Evolutionary conservation across 2,113 vertebrate species (phyloP), one percentile per base, ranked within the genome.

Genomic region (Oxyruncus cristatus): DNA sequence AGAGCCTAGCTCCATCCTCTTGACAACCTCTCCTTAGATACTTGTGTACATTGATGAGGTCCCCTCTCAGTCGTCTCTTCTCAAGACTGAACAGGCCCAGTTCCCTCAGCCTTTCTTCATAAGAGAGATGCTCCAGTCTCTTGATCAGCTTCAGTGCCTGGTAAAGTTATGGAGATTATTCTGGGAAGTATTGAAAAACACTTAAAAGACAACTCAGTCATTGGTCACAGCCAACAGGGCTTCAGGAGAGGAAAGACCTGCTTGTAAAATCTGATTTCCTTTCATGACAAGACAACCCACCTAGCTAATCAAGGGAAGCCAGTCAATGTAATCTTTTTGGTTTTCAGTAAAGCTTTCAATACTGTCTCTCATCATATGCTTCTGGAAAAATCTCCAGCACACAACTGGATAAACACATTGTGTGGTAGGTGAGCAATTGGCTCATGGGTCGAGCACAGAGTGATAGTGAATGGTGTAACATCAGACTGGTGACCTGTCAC

Each of bases 71-170:
- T 49, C 9, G 3, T 23, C 22, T 66, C 59, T 37, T 50, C 44
- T 66, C 0, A 0, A 81, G 68, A 19, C 22, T 33, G 33, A 74
- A 44, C 12, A 39, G 22, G 12, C 37, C 14, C 27, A 81, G 22
- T 10, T 67, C 22, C 33, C 20, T 49, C 44, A 59, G 33, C 14
- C 26, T 50, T 58, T 81, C 28, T 28, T 21, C 28, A 24, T 12
- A 46, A 50, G 42, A 74, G 12, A 58, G 27, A 14, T 11, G 35
- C 23, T 67, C 12, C 17, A 26, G 13, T n/a, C 4, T 27, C 32
- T 22, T 15, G 12, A 52, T 39, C 10, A 35, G 33, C 56, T 59
- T 59, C 22, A 59, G n/a, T 35, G 56, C 33, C 33, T 58, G 56
- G 56, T 23, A n/a, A 58, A 58, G 56, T 14, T 59, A 59, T 59